Evolutionary conservation across 2,113 vertebrate genomes (phyloP), one percentile per base, ranked within the genome.

Genomic region (Opisthocomus hoazin): DNA sequence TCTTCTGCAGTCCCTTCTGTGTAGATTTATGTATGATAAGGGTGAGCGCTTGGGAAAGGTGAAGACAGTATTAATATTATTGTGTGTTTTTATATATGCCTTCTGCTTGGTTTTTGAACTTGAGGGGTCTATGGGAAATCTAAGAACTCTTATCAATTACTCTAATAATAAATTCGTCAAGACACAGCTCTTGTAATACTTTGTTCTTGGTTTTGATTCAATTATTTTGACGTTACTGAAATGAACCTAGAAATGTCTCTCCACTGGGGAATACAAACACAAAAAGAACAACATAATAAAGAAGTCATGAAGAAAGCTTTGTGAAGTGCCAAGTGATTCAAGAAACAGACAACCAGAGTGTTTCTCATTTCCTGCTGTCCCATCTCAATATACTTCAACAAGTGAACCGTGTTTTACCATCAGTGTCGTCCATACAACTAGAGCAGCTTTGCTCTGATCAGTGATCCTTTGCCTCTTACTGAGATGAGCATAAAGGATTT

Each of bases 171-270:
- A 96, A 97, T 97, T 96, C 5, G 0, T 94, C 93, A 84, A 84
- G 96, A 85, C 53, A 53, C 61, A 76, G 78, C 66, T 74, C 84
- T 92, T 87, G 87, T 90, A 91, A 75, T 91, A 66, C 73, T 97
- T 89, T 60, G 32, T 89, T 94, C 94, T 94, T 66, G 81, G 54
- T 86, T 98, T 96, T 97, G 85, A 97, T 96, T 93, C 86, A 95
- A 94, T 97, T 97, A 97, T 98, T 98, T 97, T 98, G 97, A 97
- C 92, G 34, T 97, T 88, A 95, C 94, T 96, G 93, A 97, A 97
- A 95, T 95, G 91, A 97, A 93, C 93, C 89, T 93, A 87, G 93
- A 98, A 97, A 96, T 96, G 94, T 89, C 89, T 97, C 70, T 89
- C 37, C 84, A 14, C 84, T 73, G 51, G 95, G 95, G 92, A 94